A percentile compares a stretch with the other conserved stretches of the same genome.
Conservation (phyloP, 1,140 invertebrate species). For the Prorops nasuta region DNA sequence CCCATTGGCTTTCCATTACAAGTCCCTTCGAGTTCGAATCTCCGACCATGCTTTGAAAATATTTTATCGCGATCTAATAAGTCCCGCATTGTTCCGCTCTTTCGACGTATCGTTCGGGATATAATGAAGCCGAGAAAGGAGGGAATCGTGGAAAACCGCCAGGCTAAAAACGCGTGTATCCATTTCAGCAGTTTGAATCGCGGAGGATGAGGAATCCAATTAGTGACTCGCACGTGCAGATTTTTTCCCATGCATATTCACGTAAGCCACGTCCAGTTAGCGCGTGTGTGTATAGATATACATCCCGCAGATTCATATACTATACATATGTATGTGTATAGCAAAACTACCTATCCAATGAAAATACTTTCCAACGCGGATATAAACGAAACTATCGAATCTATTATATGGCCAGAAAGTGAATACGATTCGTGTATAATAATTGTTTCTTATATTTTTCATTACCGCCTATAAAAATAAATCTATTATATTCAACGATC, state of each 20-base stretch:
- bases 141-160: slow-evolving; percentile 11
- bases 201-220: slow-evolving; percentile 18
- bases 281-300: slow-evolving; percentile 7
- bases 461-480: too few relatives aligned
- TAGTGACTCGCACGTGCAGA: slow-evolving; percentile 22
- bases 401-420: too few relatives aligned
- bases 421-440: too few relatives aligned
- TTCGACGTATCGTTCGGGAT: too few relatives aligned
- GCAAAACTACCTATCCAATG: slow-evolving; percentile 21
- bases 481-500: too few relatives aligned
- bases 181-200: slow-evolving; percentile 3
- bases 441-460: too few relatives aligned
- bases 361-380: slow-evolving; percentile 22
- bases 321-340: too few relatives aligned
- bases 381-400: slow-evolving; percentile 16
- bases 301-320: too few relatives aligned
- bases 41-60: neutral
- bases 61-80: too few relatives aligned
- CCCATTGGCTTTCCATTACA: too few relatives aligned
- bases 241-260: slow-evolving; percentile 23
- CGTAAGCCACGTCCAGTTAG: slow-evolving; percentile 15
- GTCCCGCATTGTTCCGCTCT: too few relatives aligned
- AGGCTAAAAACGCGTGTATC: slow-evolving; percentile 3
- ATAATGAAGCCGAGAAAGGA: neutral
- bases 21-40: neutral